These are phyloP conservation scores for Urocynchramus pylzowi DNA, from an alignment of 2,113 vertebrate genomes.

Conservation along the genomic window DNA sequence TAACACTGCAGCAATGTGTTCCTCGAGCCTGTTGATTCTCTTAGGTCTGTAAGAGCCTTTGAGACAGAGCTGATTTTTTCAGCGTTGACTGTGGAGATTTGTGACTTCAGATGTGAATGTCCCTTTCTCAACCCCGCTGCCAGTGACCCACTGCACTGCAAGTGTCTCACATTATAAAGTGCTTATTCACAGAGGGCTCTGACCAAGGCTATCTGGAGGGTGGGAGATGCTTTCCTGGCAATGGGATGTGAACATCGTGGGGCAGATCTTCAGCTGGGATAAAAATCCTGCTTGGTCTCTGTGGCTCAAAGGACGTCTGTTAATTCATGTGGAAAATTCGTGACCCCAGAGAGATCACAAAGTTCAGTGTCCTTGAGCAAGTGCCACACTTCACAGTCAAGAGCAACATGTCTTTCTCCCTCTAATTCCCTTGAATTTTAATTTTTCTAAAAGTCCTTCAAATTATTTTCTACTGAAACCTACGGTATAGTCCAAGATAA, in stretches of 20 bases:
- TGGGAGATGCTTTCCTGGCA: constrained; percentile 48
- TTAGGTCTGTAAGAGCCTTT: constrained; percentile 14
- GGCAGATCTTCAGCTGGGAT: constrained; percentile 1
- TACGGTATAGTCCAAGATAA: rapidly evolving
- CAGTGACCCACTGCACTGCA: constrained; percentile 37
- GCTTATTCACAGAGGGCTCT: constrained; percentile 37
- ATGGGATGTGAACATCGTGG: background rate
- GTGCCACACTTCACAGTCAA: background rate
- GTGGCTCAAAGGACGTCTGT: constrained; percentile 24
- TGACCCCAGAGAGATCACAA: background rate
- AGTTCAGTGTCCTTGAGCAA: constrained; percentile 36
- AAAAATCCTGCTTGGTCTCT: background rate
- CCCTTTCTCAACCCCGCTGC: constrained; percentile 44
- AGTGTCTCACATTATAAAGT: constrained; percentile 50
- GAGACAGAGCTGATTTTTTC: constrained; percentile 4
- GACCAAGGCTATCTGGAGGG: background rate
- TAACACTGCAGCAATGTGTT: background rate
- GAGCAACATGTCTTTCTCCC: background rate
- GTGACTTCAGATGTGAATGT: constrained; percentile 39
- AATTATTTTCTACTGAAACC: background rate
- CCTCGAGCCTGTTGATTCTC: background rate
- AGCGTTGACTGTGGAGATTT: background rate
- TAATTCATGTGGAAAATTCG: constrained; percentile 3
- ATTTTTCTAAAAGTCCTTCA: background rate
- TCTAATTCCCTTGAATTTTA: background rate